These are phyloP conservation scores for Buphagus erythrorhynchus DNA, from an alignment of 2,797 vertebrate species.

Conservation along the genomic window DNA sequence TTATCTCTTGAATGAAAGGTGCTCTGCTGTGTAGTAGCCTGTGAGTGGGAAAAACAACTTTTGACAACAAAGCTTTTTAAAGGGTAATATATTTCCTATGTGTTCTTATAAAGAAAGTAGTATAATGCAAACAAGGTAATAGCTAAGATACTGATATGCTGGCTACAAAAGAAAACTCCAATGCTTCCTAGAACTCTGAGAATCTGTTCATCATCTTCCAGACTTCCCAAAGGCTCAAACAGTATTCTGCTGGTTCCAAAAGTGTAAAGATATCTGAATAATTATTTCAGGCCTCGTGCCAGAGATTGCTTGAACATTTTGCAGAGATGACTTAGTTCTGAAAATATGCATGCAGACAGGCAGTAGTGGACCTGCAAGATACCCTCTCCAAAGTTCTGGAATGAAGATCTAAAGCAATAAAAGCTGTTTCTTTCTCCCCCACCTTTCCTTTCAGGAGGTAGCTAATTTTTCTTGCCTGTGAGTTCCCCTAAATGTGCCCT, in stretches of 20 bases:
- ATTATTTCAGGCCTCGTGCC: neutral
- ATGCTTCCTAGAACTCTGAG: neutral
- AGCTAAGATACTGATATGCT: neutral
- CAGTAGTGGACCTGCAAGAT: neutral
- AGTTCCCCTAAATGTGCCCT: neutral
- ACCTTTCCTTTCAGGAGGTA: neutral
- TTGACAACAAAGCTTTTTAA: neutral
- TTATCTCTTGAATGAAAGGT: neutral
- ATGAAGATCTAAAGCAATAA: neutral
- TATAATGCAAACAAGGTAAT: neutral
- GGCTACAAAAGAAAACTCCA: neutral
- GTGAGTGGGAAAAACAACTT: neutral
- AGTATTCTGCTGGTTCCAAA: neutral
- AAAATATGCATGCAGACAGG: neutral
- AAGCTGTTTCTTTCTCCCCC: neutral
- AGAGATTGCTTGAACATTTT: neutral
- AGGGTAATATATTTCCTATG: neutral
- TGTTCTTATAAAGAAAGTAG: neutral
- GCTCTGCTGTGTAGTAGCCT: neutral
- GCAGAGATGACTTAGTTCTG: neutral
- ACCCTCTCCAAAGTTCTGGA: neutral
- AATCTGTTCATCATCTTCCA: neutral
- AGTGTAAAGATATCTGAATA: neutral
- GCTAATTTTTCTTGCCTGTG: neutral
- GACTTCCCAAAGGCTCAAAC: neutral